phyloP scores from a whole-genome alignment of 2,888 invertebrate genomes.

The Metalampra italica region DNA sequence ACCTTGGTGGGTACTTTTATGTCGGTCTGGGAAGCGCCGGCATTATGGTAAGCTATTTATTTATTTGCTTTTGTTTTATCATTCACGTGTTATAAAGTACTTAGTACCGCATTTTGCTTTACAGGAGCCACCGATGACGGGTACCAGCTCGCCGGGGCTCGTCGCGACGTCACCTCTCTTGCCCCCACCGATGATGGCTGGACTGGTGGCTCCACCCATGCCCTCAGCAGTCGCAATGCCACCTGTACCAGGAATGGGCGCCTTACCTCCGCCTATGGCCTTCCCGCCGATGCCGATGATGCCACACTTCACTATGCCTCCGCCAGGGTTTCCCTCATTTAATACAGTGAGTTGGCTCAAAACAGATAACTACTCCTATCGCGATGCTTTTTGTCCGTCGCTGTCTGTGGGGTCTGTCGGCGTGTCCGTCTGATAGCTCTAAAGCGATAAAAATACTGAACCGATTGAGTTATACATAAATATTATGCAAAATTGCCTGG shows the following conservation, averaged over 20 bases:
- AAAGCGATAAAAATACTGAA: too few species aligned
- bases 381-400: too few species aligned
- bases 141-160: conserved; percentile 62
- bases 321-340: conserved; percentile 83
- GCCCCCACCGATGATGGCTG: conserved; percentile 63
- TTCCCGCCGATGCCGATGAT: conserved; percentile 82
- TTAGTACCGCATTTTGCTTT: too few species aligned
- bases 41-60: not conserved
- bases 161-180: conserved; percentile 48
- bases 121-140: conserved; percentile 55
- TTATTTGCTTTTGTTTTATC: too few species aligned
- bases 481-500: too few species aligned
- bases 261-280: conserved; percentile 69
- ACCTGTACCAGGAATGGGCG: conserved; percentile 61
- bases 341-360: conserved; percentile 33
- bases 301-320: conserved; percentile 87
- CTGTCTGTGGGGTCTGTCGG: too few species aligned
- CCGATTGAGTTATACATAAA: too few species aligned
- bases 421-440: too few species aligned
- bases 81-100: not conserved
- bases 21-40: too few species aligned
- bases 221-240: conserved; percentile 75
- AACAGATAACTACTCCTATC: too few species aligned
- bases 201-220: conserved; percentile 71
- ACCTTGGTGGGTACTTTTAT: too few species aligned